Evolutionary conservation across 2,888 invertebrate species (phyloP), one percentile per base, ranked within the genome.

Genomic region (Tipula helvola): DNA sequence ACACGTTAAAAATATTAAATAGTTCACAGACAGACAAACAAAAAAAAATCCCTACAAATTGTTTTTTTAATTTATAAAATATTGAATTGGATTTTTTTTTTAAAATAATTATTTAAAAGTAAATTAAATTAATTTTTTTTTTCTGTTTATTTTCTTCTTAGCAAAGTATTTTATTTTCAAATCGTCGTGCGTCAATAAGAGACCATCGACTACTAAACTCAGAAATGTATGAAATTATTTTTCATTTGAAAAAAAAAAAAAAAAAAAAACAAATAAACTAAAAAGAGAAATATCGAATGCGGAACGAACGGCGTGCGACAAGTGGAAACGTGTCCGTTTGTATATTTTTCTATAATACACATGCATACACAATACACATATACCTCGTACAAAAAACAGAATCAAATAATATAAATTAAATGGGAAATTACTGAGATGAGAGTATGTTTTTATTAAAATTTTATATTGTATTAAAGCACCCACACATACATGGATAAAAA

Each of bases 241-340:
- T 71, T 71, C 71, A 16, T 84, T 84, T 39, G 39, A n/a, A 41
- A 84, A 84, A 84, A 52, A n/a, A n/a, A 39, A 84, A 39, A 41
- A 84, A 84, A 39, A 84, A 84, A 39, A 3, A 39, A n/a, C n/a
- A 84, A 71, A 16, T 5, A 52, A 52, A 52, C 0, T 16, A 52
- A 71, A 71, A 71, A 71, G 71, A 71, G 71, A 71, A 71, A 71
- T 71, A 71, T 71, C 71, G 71, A 84, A 84, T 84, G 84, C 84
- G 84, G 84, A 84, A 84, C 84, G 86, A 42, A 44, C 44, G 44
- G 47, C 86, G 44, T 86, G 86, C 86, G 86, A 47, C 86, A 86
- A 86, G 86, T 86, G 86, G 86, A 86, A 86, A 86, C 86, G 86
- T 86, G 86, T 86, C 86, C 86, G 86, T 84, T 84, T 84, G 41